Evolutionary conservation across 1,140 invertebrate species (phyloP).

Genomic region (Anoplophora glabripennis): DNA sequence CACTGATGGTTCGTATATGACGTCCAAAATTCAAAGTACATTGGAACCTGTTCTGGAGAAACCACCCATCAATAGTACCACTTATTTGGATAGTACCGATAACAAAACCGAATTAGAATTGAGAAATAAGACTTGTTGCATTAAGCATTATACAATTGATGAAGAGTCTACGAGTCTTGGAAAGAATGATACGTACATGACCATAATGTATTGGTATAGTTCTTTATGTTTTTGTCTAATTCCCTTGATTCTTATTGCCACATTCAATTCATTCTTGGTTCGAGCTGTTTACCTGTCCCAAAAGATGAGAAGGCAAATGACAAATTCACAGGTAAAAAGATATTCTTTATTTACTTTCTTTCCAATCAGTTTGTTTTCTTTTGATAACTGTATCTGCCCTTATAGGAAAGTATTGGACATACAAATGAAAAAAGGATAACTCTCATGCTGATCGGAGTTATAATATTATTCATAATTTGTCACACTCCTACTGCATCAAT

Average conservation of each 20-base stretch:
- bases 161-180: slow-evolving; percentile 49
- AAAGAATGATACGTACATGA: slow-evolving; percentile 56
- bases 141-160: slow-evolving; percentile 28
- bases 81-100: no score
- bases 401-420: slow-evolving; percentile 28
- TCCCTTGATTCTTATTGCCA: slow-evolving; percentile 63
- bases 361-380: no score
- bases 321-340: slow-evolving; percentile 54
- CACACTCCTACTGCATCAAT: slow-evolving; percentile 65
- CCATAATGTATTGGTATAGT: slow-evolving; percentile 67
- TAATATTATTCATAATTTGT: slow-evolving; percentile 71
- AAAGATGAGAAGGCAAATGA: slow-evolving; percentile 56
- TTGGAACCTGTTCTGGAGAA: slow-evolving; percentile 1
- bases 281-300: slow-evolving; percentile 61
- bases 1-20: not conserved
- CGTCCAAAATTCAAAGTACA: not conserved
- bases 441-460: slow-evolving; percentile 71
- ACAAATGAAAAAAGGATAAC: slow-evolving; percentile 71
- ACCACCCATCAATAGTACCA: not conserved
- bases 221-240: slow-evolving; percentile 64
- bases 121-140: slow-evolving; percentile 28
- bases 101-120: no score
- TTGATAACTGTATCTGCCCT: slow-evolving; percentile 12
- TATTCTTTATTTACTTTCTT: no score
- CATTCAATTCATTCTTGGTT: slow-evolving; percentile 74